Evolutionary conservation across 2,113 vertebrate genomes (phyloP), one percentile per base, ranked within the genome.

Genomic region (Okapia johnstoni): DNA sequence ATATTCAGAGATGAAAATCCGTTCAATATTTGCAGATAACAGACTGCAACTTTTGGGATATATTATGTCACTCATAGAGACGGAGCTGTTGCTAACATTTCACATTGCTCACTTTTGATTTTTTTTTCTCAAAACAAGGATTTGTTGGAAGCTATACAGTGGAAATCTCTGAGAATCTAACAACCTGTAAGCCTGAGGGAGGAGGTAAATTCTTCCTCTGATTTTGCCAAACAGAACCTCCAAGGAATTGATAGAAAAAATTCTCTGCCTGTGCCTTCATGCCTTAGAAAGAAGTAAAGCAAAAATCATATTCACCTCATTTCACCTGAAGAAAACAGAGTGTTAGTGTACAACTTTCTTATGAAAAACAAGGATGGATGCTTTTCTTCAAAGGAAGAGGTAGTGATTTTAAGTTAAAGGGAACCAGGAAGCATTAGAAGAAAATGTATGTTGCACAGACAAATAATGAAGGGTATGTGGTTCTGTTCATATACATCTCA

Each of bases 181-280:
- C 14, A 90, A 21, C 13, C 40, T 33, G 33, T 93, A 66, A 70
- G 43, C 61, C 92, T 79, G 43, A 70, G 55, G 60, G 81, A 93
- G 28, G 73, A 96, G 50, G 85, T 30, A 87, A 87, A 94, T 89
- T 66, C 40, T 90, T 90, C n/a, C 80, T 90, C 80, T 7, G 4
- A 63, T 8, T 89, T 89, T 94, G 79, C 86, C 70, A 92, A 84
- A 70, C 33, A 94, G 60, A 87, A 81, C 46, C 46, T 52, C 79
- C 43, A 57, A 88, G 88, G 58, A 94, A 92, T 25, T 85, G 66
- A 85, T 33, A 70, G 36, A 89, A 61, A 94, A 96, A 93, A 61
- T 86, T 19, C 16, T 61, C 12, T 85, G 25, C 14, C 7, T 88
- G 9, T 52, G 46, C 40, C 52, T 87, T 89, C 55, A 10, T 76